These are phyloP conservation scores for Notothenia rossii DNA, from an alignment of 2,113 vertebrate genomes.

Conservation along the genomic window DNA sequence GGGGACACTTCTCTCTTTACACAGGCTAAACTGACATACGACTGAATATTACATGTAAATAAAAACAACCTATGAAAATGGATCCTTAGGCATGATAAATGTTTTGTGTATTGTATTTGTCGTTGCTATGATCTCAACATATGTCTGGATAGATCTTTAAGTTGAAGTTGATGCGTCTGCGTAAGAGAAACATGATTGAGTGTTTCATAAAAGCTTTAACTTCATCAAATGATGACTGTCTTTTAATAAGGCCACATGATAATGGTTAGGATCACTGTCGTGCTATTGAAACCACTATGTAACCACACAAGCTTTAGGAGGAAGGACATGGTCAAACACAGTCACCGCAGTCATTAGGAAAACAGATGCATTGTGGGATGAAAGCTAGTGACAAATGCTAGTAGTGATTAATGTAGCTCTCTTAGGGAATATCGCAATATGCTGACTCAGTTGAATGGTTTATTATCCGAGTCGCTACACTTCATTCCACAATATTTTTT, in stretches of 20 bases:
- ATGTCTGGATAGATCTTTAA: neutral
- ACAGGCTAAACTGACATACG: no score
- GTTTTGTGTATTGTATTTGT: constrained; percentile 4
- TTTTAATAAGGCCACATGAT: constrained; percentile 42
- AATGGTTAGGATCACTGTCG: constrained; percentile 56
- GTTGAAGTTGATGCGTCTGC: constrained; percentile 4
- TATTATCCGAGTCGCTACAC: neutral
- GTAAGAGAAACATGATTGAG: constrained; percentile 28
- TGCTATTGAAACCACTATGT: constrained; percentile 52
- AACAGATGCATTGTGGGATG: constrained; percentile 51
- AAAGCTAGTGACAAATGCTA: constrained; percentile 19
- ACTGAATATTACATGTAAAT: constrained; percentile 1
- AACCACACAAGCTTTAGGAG: constrained; percentile 53
- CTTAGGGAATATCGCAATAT: neutral
- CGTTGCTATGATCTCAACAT: neutral
- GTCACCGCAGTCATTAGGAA: constrained; percentile 49
- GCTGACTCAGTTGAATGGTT: neutral
- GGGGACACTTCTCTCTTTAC: neutral
- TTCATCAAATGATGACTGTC: constrained; percentile 23
- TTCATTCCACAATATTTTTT: neutral
- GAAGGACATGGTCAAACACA: constrained; percentile 50
- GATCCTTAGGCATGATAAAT: neutral
- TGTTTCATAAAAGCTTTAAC: constrained; percentile 53
- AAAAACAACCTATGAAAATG: constrained; percentile 26
- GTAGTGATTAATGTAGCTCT: constrained; percentile 25